Conservation (phyloP, 2,113 vertebrate species). For the Mus spicilegus region DNA sequence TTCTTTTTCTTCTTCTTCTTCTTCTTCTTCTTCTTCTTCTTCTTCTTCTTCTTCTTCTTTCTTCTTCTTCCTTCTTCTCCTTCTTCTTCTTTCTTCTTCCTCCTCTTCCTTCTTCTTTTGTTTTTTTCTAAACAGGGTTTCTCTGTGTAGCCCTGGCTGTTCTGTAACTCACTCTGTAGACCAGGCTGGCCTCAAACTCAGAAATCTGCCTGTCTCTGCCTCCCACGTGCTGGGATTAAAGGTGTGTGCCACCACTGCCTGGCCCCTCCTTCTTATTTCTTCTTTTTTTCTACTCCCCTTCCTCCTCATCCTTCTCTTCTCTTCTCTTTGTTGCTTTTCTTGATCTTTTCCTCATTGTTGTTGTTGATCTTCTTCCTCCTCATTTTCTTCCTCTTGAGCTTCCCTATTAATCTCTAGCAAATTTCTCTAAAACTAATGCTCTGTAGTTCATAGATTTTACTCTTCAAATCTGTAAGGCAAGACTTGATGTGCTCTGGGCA, state of each 20-base stretch:
- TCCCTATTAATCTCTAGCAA: background rate
- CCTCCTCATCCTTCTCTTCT: background rate
- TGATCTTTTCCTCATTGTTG: background rate
- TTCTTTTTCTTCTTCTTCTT: too few species aligned
- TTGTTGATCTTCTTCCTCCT: background rate
- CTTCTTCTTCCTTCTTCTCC: rapidly evolving
- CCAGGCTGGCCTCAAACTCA: too few species aligned
- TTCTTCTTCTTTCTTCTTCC: background rate
- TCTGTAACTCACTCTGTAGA: too few species aligned
- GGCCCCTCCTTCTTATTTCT: background rate
- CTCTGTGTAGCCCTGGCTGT: too few species aligned
- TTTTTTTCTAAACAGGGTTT: too few species aligned
- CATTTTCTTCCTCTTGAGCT: background rate
- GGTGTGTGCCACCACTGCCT: too few species aligned
- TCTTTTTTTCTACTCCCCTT: background rate
- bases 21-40: too few species aligned
- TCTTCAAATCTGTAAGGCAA: background rate
- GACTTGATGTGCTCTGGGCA: background rate
- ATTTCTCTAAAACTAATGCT: background rate
- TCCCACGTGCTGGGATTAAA: too few species aligned
- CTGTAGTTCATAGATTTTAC: background rate
- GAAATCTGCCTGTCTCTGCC: too few species aligned
- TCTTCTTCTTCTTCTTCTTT: too few species aligned
- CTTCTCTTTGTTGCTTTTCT: background rate
- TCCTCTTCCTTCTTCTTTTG: rapidly evolving